Evolutionary conservation across 2,113 vertebrate genomes (phyloP).

Genomic region (Calcarius ornatus): DNA sequence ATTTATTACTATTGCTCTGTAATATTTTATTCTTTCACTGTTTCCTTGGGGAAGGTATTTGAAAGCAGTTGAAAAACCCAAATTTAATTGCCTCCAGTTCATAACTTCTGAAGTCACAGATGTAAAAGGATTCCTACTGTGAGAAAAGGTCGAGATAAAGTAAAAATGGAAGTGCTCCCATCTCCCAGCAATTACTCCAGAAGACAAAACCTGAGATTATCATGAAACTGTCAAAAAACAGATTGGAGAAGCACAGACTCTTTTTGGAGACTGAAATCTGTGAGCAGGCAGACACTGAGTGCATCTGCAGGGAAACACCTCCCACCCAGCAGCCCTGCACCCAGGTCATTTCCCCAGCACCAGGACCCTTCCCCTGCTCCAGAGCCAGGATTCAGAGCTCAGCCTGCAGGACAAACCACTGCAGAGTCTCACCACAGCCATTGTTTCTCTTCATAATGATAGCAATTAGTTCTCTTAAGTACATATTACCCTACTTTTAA

Average conservation of each 20-base stretch:
- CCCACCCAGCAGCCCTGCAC: not conserved
- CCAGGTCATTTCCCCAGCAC: too few relatives aligned
- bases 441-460: not conserved
- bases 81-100: not conserved
- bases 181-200: not conserved
- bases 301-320: not conserved
- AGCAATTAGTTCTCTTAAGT: slow-evolving; percentile 22
- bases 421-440: not conserved
- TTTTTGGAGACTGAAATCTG: not conserved
- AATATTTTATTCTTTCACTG: not conserved
- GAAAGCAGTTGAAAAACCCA: not conserved
- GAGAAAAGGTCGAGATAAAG: not conserved
- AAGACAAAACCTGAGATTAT: not conserved
- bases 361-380: not conserved
- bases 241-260: not conserved
- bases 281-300: fast-evolving
- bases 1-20: not conserved
- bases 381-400: not conserved
- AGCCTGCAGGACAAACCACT: not conserved
- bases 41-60: not conserved
- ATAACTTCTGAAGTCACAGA: not conserved
- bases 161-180: not conserved
- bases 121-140: not conserved
- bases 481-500: slow-evolving; percentile 44
- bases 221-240: not conserved